Evolutionary conservation across 2,113 vertebrate genomes (phyloP).

Genomic region (Prolemur simus): DNA sequence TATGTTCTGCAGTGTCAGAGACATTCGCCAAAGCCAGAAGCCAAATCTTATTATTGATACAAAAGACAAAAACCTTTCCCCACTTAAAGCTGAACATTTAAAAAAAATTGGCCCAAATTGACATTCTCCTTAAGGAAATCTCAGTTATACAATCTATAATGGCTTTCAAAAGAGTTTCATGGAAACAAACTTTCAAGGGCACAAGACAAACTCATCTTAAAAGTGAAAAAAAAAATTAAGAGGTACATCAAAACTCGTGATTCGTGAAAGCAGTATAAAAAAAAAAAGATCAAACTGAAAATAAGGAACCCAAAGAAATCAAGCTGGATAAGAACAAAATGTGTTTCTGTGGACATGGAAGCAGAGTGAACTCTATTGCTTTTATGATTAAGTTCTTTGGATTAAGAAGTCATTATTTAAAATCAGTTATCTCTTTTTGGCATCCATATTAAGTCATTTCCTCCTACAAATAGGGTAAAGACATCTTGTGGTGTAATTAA

Average conservation of each 20-base stretch:
- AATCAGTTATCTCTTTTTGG: slow-evolving; percentile 8
- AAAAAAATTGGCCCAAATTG: neutral
- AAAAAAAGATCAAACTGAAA: slow-evolving; percentile 4
- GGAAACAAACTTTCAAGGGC: neutral
- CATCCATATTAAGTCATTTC: neutral
- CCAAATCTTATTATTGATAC: neutral
- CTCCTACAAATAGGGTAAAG: neutral
- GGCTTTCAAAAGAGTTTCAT: neutral
- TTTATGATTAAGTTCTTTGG: slow-evolving; percentile 21
- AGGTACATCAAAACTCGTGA: neutral
- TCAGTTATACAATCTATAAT: neutral
- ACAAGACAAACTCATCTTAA: slow-evolving; percentile 30
- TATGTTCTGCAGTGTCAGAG: slow-evolving; percentile 55
- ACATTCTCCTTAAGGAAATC: neutral
- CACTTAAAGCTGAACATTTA: neutral
- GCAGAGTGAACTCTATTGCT: neutral
- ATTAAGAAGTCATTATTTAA: slow-evolving; percentile 8
- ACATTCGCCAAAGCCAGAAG: neutral
- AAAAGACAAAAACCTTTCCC: neutral
- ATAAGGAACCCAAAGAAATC: slow-evolving; percentile 1
- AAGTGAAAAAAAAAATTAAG: neutral
- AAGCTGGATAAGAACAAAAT: slow-evolving; percentile 30
- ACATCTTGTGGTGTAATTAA: neutral
- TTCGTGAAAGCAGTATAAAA: neutral
- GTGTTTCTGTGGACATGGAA: neutral